These are phyloP conservation scores for Acromyrmex heyeri DNA, from an alignment of 1,140 invertebrate genomes.

Conservation along the genomic window DNA sequence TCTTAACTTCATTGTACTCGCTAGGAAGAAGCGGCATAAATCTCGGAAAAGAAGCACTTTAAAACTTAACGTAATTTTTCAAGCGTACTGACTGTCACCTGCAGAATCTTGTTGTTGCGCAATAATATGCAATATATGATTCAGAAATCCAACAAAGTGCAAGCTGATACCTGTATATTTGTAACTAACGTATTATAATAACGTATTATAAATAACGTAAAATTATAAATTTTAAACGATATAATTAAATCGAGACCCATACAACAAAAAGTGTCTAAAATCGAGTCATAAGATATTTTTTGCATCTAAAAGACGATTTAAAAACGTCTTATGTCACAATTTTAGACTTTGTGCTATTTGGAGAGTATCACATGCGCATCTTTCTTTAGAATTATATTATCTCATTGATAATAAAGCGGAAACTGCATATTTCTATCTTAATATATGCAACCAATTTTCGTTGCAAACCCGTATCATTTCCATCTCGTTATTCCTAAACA, in stretches of 20 bases:
- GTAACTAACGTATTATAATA: conserved; percentile 6
- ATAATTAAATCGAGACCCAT: not conserved
- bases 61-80: not conserved
- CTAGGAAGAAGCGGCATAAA: not conserved
- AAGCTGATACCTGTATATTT: conserved; percentile 23
- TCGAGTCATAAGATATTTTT: too few relatives aligned
- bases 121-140: not conserved
- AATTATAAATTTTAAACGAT: not conserved
- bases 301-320: too few relatives aligned
- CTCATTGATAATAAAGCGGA: not conserved
- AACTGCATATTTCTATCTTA: not conserved
- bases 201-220: too few relatives aligned
- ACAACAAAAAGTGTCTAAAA: too few relatives aligned
- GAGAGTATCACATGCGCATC: not conserved
- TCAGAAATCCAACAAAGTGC: not conserved
- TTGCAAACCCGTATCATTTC: not conserved
- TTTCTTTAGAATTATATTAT: not conserved
- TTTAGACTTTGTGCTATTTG: too few relatives aligned
- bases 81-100: not conserved
- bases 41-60: not conserved
- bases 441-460: not conserved
- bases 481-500: not conserved
- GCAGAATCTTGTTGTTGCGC: conserved; percentile 2
- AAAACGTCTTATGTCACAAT: too few relatives aligned
- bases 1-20: not conserved